Base-by-base conservation (phyloP, 2,888 invertebrate genomes). In the Amorpha juglandis region DNA sequence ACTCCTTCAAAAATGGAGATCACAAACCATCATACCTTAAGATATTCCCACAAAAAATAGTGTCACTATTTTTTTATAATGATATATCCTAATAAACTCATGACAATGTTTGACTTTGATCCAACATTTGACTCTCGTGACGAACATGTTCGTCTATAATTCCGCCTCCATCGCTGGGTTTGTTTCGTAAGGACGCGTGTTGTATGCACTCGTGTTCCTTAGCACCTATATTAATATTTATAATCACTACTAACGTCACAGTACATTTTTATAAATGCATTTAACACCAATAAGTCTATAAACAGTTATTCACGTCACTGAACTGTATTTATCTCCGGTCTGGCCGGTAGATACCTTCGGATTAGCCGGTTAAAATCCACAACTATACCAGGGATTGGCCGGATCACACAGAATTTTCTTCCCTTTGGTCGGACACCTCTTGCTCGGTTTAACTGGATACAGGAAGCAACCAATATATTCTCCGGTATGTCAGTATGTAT, bases 41-140 rank as follows among this genome's bases (percentile, higher is more conserved):
- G 19, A 58, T 38, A 58, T 58, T 58, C 12, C 42, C 12, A 12
- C 19, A 42, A 2, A 42, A 42, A 38, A 35, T 1, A 38, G 3
- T 58, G 58, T 58, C 58, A 58, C 38, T n/a, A n/a, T n/a, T n/a
- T n/a, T n/a, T n/a, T 12, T 55, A 38, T 55, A 42, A 42, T 35
- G 35, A 35, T 16, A 55, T 45, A 19, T 11, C 19, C 19, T 42
- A 58, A 55, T 55, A 55, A 55, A 55, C 55, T 55, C 55, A 16
- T 19, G 19, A 42, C 21, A 58, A 58, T 58, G 58, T 42, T 58
- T 58, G 38, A 58, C 42, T 42, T 58, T 58, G 38, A 58, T 58
- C 42, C 58, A 58, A 58, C 58, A 55, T 53, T 53, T 53, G 16
- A 38, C 1, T 19, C 16, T 16, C 19, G 19, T 12, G 58, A 38